A percentile compares a stretch with the other conserved stretches of the same genome.
Conservation (phyloP, 2,113 vertebrate species). For the Festucalex cinctus region DNA sequence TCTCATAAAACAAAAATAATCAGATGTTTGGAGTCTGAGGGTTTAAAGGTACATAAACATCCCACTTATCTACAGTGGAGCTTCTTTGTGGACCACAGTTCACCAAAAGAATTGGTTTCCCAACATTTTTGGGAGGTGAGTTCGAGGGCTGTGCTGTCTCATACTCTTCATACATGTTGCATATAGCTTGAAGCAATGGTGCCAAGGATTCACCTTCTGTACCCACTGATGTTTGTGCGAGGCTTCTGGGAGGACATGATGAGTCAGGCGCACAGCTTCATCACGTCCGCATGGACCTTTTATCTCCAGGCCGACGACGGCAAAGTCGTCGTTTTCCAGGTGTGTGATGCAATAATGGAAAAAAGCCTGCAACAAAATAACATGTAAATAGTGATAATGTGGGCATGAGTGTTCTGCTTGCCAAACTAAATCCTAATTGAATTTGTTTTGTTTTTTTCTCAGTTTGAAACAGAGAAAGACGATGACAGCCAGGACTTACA, state of each 20-base stretch:
- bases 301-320: constrained; percentile 97
- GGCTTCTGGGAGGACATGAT: constrained; percentile 93
- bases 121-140: neutral
- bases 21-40: no score
- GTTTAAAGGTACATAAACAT: no score
- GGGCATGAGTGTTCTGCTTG: constrained; percentile 24
- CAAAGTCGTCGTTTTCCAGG: constrained; percentile 95
- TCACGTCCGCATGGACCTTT: constrained; percentile 93
- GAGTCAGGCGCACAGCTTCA: constrained; percentile 92
- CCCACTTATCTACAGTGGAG: no score
- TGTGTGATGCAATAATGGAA: constrained; percentile 63
- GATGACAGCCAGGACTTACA: constrained; percentile 70
- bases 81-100: no score
- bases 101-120: no score
- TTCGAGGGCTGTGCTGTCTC: neutral
- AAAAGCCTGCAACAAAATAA: neutral
- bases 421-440: constrained; percentile 88
- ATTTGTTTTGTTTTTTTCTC: constrained; percentile 75
- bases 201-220: constrained; percentile 92
- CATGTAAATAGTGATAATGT: neutral
- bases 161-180: neutral
- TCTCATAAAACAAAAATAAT: no score
- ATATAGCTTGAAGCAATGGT: constrained; percentile 87
- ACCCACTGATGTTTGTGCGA: constrained; percentile 86
- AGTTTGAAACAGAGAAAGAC: constrained; percentile 76